Evolutionary conservation across 2,888 invertebrate genomes (phyloP).

Genomic region (Heliconius aoede): DNA sequence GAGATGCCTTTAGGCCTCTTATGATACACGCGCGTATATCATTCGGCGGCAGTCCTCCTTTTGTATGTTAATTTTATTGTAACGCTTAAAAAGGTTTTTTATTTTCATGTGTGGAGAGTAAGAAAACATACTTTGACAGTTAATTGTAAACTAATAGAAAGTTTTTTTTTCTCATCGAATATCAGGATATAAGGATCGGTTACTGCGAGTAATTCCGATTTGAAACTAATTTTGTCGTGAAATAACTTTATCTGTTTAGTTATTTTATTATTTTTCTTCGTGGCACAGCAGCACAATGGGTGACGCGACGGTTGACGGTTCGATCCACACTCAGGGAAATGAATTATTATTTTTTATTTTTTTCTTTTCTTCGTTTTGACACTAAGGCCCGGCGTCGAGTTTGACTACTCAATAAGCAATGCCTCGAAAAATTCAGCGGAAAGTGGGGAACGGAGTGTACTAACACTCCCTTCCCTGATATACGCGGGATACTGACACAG

Average conservation of each 20-base stretch:
- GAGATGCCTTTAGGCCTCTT: conserved; percentile 72
- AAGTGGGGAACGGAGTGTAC: too few species aligned
- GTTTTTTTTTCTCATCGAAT: background rate
- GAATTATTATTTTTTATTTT: too few species aligned
- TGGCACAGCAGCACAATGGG: too few species aligned
- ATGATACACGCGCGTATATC: conserved; percentile 70
- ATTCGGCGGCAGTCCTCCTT: conserved; percentile 76
- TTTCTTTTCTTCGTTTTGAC: too few species aligned
- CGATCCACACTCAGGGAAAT: too few species aligned
- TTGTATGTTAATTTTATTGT: conserved; percentile 79
- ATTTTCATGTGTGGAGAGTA: conserved; percentile 40
- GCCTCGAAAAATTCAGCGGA: too few species aligned
- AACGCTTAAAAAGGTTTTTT: conserved; percentile 57
- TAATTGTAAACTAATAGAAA: conserved; percentile 40
- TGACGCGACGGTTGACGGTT: too few species aligned
- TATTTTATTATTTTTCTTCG: too few species aligned
- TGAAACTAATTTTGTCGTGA: conserved; percentile 68
- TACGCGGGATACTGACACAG: too few species aligned
- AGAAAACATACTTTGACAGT: conserved; percentile 31
- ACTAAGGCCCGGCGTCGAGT: too few species aligned
- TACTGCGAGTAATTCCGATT: conserved; percentile 45
- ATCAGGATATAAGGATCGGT: conserved; percentile 37
- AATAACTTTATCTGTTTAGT: conserved; percentile 57
- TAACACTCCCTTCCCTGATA: too few species aligned
- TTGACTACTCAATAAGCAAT: too few species aligned